These are phyloP conservation scores for Crotalus helleri DNA, from an alignment of 2,113 vertebrate species.

Conservation along the genomic window DNA sequence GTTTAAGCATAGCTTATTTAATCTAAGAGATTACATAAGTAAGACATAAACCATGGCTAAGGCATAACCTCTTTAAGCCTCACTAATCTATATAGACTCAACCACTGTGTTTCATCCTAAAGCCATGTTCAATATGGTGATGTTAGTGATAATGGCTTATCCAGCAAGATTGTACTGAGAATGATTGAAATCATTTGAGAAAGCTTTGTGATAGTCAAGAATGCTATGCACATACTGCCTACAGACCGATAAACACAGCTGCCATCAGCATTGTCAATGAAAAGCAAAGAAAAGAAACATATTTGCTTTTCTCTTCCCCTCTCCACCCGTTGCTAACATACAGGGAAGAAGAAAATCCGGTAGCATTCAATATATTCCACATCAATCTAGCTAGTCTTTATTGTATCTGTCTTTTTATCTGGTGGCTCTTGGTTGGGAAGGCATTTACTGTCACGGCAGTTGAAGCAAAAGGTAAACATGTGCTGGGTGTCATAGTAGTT, in stretches of 20 bases:
- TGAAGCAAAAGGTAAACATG: neutral
- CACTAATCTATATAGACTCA: neutral
- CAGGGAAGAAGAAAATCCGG: neutral
- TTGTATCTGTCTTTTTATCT: neutral
- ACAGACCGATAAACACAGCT: neutral
- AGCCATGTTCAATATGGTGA: neutral
- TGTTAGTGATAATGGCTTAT: neutral
- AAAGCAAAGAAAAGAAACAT: neutral
- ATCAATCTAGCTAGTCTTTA: neutral
- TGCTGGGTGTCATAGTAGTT: neutral
- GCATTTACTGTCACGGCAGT: neutral
- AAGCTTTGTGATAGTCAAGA: neutral
- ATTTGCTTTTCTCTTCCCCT: neutral
- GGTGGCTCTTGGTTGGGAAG: neutral
- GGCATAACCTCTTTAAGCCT: neutral
- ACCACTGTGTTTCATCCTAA: neutral
- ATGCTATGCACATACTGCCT: neutral
- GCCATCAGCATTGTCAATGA: neutral
- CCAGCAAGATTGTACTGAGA: neutral
- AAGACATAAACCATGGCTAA: neutral
- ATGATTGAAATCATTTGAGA: neutral
- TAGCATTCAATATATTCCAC: neutral
- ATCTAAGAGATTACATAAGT: neutral
- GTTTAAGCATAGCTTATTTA: neutral
- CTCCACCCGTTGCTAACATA: neutral